Percentiles rank a stretch among this genome's conserved stretches.
These are phyloP conservation scores for Pseudococcus longispinus DNA, from an alignment of 2,888 invertebrate species.

Conservation along the genomic window DNA sequence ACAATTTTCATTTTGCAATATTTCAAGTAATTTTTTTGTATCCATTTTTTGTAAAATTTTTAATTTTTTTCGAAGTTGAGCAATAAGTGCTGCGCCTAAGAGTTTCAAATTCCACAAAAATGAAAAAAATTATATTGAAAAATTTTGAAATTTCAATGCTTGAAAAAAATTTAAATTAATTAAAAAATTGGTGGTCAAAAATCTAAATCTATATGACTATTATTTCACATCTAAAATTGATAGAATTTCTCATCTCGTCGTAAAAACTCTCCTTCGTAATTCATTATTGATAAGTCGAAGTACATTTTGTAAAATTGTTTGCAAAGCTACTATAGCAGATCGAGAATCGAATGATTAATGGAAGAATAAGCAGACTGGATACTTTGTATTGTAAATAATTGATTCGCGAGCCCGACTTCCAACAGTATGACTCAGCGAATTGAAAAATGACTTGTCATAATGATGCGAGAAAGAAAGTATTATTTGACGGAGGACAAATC, in stretches of 20 bases:
- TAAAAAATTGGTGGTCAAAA: no score
- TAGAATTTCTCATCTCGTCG: not conserved
- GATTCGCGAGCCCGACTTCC: not conserved
- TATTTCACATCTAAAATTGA: no score
- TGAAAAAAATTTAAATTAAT: no score
- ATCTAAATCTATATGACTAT: no score
- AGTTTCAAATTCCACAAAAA: no score
- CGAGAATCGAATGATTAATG: not conserved
- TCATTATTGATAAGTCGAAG: not conserved
- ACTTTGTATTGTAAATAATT: not conserved
- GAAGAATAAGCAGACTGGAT: not conserved
- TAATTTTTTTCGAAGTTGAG: no score
- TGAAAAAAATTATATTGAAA: no score
- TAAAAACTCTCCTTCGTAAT: not conserved
- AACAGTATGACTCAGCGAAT: conserved; percentile 3
- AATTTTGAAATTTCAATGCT: no score
- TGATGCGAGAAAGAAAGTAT: not conserved
- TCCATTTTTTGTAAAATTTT: no score
- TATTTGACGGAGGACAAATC: not conserved
- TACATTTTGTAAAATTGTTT: not conserved
- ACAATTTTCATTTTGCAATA: no score
- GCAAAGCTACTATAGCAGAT: not conserved
- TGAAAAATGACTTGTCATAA: conserved; percentile 5
- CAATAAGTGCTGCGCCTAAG: no score
- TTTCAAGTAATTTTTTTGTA: no score